These are phyloP conservation scores for Drosophila yakuba DNA, from an alignment of 1,140 invertebrate species.

Conservation along the genomic window DNA sequence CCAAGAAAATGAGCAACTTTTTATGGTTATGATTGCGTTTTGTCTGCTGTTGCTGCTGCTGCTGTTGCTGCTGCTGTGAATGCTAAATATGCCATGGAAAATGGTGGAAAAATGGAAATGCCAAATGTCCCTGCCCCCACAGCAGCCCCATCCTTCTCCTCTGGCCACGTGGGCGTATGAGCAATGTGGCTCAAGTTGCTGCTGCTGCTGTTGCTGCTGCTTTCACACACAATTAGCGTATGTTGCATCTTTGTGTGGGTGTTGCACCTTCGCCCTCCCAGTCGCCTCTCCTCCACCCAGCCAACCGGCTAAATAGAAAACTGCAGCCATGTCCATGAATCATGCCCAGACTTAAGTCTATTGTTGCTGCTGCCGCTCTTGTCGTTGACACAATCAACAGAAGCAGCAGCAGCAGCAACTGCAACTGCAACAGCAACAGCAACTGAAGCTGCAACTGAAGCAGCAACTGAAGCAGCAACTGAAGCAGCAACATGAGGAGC, in stretches of 20 bases:
- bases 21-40: conserved; percentile 81
- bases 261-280: conserved; percentile 32
- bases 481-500: conserved; percentile 22
- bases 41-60: conserved; percentile 5
- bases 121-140: conserved; percentile 28
- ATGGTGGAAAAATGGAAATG: conserved; percentile 67
- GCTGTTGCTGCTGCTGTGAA: conserved; percentile 45
- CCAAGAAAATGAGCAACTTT: conserved; percentile 62
- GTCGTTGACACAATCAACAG: conserved; percentile 64
- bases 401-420: conserved; percentile 26
- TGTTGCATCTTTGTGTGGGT: conserved; percentile 72
- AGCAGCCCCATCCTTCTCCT: conserved; percentile 6
- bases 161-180: conserved; percentile 71
- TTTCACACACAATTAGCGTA: conserved; percentile 81
- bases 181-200: conserved; percentile 56
- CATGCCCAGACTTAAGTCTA: conserved; percentile 70
- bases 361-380: conserved; percentile 61
- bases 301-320: conserved; percentile 46
- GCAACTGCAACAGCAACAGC: conserved; percentile 26
- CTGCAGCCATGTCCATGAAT: conserved; percentile 73
- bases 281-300: no score
- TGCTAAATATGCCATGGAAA: conserved; percentile 78
- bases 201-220: conserved; percentile 33
- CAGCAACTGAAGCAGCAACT: conserved; percentile 52
- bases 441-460: conserved; percentile 17